phyloP scores from a whole-genome alignment of 2,113 vertebrate species.

The Triplophysa rosa region DNA sequence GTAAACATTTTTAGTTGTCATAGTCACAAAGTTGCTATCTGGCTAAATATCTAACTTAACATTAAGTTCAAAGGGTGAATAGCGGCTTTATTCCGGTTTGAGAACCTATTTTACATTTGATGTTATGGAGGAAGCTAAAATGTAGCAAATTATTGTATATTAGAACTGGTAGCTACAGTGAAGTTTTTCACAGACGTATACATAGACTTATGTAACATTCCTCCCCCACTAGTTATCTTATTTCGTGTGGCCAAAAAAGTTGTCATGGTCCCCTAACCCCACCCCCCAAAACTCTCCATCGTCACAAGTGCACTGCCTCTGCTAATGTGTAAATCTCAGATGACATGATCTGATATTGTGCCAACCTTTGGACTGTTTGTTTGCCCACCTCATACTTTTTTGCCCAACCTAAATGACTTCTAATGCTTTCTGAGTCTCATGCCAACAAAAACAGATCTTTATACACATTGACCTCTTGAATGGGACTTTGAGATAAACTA shows the following conservation, averaged over 20 bases:
- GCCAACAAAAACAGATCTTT: slow-evolving; percentile 17
- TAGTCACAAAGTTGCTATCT: slow-evolving; percentile 5
- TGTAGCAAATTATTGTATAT: too few relatives aligned
- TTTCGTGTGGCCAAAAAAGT: too few relatives aligned
- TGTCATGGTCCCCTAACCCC: too few relatives aligned
- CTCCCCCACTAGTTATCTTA: not conserved
- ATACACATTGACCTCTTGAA: slow-evolving; percentile 14
- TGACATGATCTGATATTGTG: not conserved
- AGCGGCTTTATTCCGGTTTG: not conserved
- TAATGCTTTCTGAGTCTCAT: slow-evolving; percentile 29
- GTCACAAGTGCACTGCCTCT: not conserved
- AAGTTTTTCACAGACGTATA: not conserved
- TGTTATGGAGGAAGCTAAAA: not conserved
- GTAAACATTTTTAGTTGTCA: slow-evolving; percentile 24
- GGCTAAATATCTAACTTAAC: slow-evolving; percentile 25
- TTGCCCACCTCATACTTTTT: slow-evolving; percentile 17
- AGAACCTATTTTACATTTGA: slow-evolving; percentile 1
- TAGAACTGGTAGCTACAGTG: too few relatives aligned
- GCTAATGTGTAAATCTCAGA: slow-evolving; percentile 34
- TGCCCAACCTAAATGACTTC: not conserved
- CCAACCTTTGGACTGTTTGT: not conserved
- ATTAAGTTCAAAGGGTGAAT: slow-evolving; percentile 22
- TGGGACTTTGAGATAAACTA: not conserved
- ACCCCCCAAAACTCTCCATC: not conserved
- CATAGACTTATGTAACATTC: too few relatives aligned